These are phyloP conservation scores for Tapirus indicus DNA, from an alignment of 2,797 vertebrate genomes.

Conservation along the genomic window DNA sequence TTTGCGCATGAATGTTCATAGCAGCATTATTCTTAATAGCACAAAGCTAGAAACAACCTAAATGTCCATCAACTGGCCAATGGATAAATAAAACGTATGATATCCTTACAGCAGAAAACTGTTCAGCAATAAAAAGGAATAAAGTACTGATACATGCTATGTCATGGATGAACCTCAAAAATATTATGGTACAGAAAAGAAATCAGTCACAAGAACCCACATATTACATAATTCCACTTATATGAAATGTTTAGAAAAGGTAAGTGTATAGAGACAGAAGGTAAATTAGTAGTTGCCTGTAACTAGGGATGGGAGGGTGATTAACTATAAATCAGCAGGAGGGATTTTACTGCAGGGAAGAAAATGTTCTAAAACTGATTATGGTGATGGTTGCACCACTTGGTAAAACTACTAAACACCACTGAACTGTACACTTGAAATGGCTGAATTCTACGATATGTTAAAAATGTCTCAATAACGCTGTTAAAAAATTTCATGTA, in stretches of 20 bases:
- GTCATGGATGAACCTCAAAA: not conserved
- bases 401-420: conserved; percentile 10
- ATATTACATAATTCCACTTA: not conserved
- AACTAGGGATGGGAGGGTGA: not conserved
- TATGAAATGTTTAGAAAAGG: not conserved
- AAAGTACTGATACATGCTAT: not conserved
- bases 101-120: not conserved
- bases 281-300: not conserved
- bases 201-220: not conserved
- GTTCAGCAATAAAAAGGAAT: not conserved
- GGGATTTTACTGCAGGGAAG: not conserved
- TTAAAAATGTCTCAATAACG: not conserved
- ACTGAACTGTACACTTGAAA: not conserved
- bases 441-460: not conserved
- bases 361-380: not conserved
- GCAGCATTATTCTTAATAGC: not conserved
- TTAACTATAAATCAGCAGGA: not conserved
- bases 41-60: not conserved
- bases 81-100: not conserved
- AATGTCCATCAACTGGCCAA: not conserved
- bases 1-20: not conserved
- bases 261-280: not conserved
- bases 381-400: not conserved
- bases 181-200: not conserved
- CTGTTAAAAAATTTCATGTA: not conserved